phyloP scores from a whole-genome alignment of 2,888 invertebrate genomes.

The Pelosia muscerda region DNA sequence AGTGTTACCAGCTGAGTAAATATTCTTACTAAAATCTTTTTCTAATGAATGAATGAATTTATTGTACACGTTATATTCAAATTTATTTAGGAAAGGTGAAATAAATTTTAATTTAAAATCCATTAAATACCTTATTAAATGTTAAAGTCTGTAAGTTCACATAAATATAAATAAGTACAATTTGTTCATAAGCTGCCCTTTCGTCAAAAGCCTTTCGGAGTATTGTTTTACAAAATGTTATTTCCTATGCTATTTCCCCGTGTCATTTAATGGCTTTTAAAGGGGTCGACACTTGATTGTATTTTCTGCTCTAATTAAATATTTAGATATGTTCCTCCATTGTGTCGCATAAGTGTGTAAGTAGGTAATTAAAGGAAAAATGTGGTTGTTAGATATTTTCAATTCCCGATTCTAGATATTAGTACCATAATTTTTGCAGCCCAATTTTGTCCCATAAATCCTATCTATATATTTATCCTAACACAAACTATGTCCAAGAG shows the following conservation, averaged over 20 bases:
- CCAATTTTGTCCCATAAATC: background rate
- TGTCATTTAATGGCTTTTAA: background rate
- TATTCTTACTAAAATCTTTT: background rate
- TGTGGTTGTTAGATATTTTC: too few relatives aligned
- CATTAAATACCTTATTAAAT: background rate
- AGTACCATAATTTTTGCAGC: background rate
- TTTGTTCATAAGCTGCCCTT: conserved; percentile 4
- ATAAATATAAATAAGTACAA: background rate
- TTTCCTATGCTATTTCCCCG: background rate
- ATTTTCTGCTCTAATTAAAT: background rate
- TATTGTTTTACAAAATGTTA: background rate
- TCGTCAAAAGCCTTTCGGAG: background rate
- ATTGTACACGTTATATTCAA: background rate
- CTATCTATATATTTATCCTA: too few relatives aligned
- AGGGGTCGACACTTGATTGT: background rate
- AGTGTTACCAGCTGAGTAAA: background rate
- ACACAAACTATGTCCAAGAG: too few relatives aligned
- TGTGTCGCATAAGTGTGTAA: too few relatives aligned
- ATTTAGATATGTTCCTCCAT: too few relatives aligned
- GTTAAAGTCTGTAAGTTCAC: background rate
- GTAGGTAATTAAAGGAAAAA: too few relatives aligned
- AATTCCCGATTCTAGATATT: background rate
- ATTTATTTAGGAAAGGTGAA: background rate
- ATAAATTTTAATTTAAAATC: background rate
- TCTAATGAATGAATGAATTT: background rate